A percentile compares a stretch with the other conserved stretches of the same genome.
These are phyloP conservation scores for Turdus rufiventris DNA, from an alignment of 2,113 vertebrate species.

Conservation along the genomic window DNA sequence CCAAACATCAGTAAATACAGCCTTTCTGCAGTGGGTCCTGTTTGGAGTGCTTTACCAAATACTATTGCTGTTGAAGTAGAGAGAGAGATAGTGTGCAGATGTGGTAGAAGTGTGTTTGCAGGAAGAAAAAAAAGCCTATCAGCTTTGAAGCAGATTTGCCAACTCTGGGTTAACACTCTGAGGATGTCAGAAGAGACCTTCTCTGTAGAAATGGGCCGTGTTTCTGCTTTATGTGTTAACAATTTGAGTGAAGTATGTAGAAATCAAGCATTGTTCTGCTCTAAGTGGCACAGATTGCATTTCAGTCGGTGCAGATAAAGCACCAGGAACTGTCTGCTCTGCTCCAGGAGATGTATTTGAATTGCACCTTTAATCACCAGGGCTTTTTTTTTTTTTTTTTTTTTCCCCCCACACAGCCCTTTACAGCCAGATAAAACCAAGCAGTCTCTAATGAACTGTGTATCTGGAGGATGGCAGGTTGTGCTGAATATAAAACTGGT, in stretches of 20 bases:
- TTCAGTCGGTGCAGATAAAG: slow-evolving; percentile 46
- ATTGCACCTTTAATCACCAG: slow-evolving; percentile 2
- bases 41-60: slow-evolving; percentile 35
- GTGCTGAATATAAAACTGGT: slow-evolving; percentile 1
- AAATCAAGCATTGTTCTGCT: slow-evolving; percentile 44
- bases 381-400: neutral
- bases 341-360: slow-evolving; percentile 35
- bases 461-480: slow-evolving; percentile 30
- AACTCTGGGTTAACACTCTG: neutral
- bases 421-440: neutral
- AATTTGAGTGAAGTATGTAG: slow-evolving; percentile 18
- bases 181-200: neutral
- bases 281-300: slow-evolving; percentile 21
- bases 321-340: neutral
- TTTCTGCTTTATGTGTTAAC: slow-evolving; percentile 17
- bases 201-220: neutral
- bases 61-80: slow-evolving; percentile 20
- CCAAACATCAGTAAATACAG: slow-evolving; percentile 31
- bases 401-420: neutral
- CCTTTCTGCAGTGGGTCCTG: neutral
- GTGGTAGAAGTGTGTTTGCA: slow-evolving; percentile 26
- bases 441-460: neutral
- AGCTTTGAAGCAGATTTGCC: slow-evolving; percentile 45
- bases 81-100: neutral
- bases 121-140: neutral